phyloP scores from a whole-genome alignment of 2,797 vertebrate species.

The Synanceia verrucosa region DNA sequence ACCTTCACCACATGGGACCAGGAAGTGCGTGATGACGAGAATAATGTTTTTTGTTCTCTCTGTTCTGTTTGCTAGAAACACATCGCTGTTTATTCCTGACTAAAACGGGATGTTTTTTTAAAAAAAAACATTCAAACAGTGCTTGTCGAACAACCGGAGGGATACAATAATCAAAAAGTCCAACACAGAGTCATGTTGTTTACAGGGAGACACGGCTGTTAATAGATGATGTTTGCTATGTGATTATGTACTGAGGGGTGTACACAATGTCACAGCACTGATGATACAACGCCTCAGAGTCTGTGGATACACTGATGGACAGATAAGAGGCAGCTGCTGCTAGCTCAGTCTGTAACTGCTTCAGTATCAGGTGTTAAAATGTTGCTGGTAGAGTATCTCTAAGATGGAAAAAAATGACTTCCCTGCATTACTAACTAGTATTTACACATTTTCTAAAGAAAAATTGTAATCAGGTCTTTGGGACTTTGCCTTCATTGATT shows the following conservation, averaged over 20 bases:
- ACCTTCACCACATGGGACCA: constrained; percentile 54
- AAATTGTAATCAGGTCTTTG: not conserved
- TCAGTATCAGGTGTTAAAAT: not conserved
- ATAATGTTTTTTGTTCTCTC: constrained; percentile 55
- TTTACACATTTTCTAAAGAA: not conserved
- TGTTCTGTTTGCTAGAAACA: constrained; percentile 53
- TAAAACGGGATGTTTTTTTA: constrained; percentile 76
- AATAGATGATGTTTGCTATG: constrained; percentile 54
- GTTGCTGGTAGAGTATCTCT: not conserved
- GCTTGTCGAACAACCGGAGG: constrained; percentile 54
- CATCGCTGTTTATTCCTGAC: constrained; percentile 75
- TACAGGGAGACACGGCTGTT: constrained; percentile 71
- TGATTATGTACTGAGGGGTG: constrained; percentile 49
- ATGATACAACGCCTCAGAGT: constrained; percentile 1
- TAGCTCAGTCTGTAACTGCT: not conserved
- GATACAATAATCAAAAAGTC: constrained; percentile 58
- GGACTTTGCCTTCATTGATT: not conserved
- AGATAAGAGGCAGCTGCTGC: not conserved
- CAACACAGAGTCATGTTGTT: constrained; percentile 69
- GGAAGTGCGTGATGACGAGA: constrained; percentile 71
- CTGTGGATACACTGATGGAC: constrained; percentile 14
- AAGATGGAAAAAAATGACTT: not conserved
- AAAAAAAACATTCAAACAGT: constrained; percentile 45
- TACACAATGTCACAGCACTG: constrained; percentile 15
- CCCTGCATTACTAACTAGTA: not conserved